Evolutionary conservation across 2,888 invertebrate species (phyloP).

Genomic region (Entomobrya multifasciata): DNA sequence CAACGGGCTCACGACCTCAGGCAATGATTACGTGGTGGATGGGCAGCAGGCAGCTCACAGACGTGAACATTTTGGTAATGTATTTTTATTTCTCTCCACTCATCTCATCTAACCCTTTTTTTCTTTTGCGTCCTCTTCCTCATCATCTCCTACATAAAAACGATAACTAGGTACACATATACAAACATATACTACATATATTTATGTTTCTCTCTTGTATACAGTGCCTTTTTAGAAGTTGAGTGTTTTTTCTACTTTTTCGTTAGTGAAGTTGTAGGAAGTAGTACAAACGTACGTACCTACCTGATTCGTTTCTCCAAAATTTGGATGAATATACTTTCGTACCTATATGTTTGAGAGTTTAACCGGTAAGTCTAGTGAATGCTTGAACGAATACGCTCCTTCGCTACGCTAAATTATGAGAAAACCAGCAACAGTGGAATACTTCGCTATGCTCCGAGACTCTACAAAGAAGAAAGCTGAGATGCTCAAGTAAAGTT

Average conservation of each 20-base stretch:
- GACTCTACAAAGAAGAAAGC: too few relatives aligned
- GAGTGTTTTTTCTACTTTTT: too few relatives aligned
- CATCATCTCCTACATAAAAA: background rate
- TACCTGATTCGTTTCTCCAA: too few relatives aligned
- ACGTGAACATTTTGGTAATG: conserved; percentile 79
- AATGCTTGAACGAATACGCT: background rate
- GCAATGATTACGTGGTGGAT: conserved; percentile 80
- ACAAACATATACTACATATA: too few relatives aligned
- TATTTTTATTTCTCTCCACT: conserved; percentile 42
- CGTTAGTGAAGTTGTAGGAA: background rate
- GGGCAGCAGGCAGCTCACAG: conserved; percentile 79
- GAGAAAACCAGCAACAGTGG: conserved; percentile 12
- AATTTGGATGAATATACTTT: too few relatives aligned
- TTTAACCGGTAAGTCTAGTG: too few relatives aligned
- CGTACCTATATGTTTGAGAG: too few relatives aligned
- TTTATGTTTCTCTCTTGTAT: too few relatives aligned
- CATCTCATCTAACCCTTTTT: conserved; percentile 15
- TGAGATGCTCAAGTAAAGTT: background rate
- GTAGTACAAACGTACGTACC: background rate
- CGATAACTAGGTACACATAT: too few relatives aligned
- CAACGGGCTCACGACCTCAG: conserved; percentile 78
- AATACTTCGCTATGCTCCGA: background rate
- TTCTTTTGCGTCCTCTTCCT: background rate
- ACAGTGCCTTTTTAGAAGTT: too few relatives aligned
- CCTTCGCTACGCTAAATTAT: background rate